phyloP scores from a whole-genome alignment of 2,113 vertebrate species.

The Ciconia boyciana region DNA sequence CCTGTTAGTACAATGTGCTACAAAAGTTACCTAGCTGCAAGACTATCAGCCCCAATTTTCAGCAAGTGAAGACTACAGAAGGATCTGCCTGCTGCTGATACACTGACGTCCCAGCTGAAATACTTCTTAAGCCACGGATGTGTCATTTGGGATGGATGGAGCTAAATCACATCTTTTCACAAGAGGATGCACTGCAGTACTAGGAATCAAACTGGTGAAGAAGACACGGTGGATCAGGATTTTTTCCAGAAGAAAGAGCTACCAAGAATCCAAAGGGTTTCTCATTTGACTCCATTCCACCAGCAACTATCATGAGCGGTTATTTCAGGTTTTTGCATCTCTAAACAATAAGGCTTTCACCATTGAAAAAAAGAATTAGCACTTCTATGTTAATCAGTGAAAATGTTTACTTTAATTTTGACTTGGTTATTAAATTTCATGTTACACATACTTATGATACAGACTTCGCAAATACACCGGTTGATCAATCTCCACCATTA shows the following conservation, averaged over 20 bases:
- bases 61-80: not conserved
- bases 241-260: not conserved
- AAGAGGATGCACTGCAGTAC: not conserved
- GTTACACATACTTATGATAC: not conserved
- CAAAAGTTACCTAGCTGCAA: not conserved
- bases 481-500: not conserved
- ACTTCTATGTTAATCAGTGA: not conserved
- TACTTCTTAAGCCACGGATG: not conserved
- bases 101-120: not conserved
- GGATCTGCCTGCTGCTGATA: not conserved
- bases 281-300: not conserved
- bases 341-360: not conserved
- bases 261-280: not conserved
- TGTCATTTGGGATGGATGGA: not conserved
- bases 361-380: not conserved
- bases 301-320: not conserved
- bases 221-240: not conserved
- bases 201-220: not conserved
- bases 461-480: not conserved
- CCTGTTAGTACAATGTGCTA: not conserved
- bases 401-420: not conserved
- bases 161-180: not conserved
- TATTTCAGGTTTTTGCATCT: not conserved
- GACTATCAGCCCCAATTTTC: not conserved
- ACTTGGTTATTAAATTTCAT: not conserved